Conservation (phyloP, 2,888 invertebrate genomes). For the Meiosimyza platycephala region DNA sequence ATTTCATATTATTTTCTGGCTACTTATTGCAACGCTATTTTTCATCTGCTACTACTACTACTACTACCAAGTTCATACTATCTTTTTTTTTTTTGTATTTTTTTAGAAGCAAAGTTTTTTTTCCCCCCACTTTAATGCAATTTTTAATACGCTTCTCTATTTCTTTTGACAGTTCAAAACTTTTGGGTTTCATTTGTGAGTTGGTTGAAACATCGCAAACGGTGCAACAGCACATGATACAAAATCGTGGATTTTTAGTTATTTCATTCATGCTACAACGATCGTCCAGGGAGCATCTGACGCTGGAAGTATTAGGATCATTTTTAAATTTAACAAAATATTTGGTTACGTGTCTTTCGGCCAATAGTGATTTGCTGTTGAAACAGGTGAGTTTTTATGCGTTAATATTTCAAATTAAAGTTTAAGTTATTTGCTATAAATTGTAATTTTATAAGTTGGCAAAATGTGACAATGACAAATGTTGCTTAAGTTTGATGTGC, state of each 20-base stretch:
- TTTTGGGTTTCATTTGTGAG: conserved; percentile 97
- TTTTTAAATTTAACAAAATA: conserved; percentile 93
- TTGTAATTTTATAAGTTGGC: too few relatives aligned
- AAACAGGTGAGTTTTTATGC: conserved; percentile 79
- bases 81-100: too few relatives aligned
- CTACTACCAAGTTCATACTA: too few relatives aligned
- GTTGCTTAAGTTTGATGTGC: too few relatives aligned
- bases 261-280: conserved; percentile 97
- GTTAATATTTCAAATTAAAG: not conserved
- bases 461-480: too few relatives aligned
- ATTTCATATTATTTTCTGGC: too few relatives aligned
- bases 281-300: conserved; percentile 92
- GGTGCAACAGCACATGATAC: conserved; percentile 99
- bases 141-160: not conserved
- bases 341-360: conserved; percentile 91
- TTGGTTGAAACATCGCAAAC: conserved; percentile 96
- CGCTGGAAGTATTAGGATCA: conserved; percentile 91
- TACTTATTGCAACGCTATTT: too few relatives aligned
- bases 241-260: conserved; percentile 97
- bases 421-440: not conserved
- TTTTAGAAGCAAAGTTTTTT: too few relatives aligned
- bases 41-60: too few relatives aligned
- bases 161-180: conserved; percentile 79
- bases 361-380: conserved; percentile 89
- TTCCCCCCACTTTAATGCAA: too few relatives aligned